Evolutionary conservation across 1,140 invertebrate genomes (phyloP), one percentile per base, ranked within the genome.

Genomic region (Calephelis nemesis): DNA sequence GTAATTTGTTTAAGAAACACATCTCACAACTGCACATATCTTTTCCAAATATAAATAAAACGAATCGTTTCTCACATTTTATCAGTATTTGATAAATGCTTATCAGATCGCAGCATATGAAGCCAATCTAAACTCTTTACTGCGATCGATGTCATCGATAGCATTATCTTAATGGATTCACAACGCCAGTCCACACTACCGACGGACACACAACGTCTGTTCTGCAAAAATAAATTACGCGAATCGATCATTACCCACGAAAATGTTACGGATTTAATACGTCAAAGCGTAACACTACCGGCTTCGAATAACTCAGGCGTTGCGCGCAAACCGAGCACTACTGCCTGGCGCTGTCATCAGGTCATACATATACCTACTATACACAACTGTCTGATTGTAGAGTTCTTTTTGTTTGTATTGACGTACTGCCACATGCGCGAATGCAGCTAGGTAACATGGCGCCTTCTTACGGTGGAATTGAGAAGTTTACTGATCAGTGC

Each of bases 371-470:
- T 86, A 87, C 6, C 42, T 45, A 45, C 71, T 86, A 86, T 84
- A 87, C 71, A 65, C 76, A 77, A 74, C 77, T 40, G 40, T 54
- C 79, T 78, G 79, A 79, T 81, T 77, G 77, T 83, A 77, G 74
- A 79, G 70, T 77, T 78, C 85, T 85, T 77, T 77, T 86, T 89
- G 83, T 90, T 88, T 88, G 85, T 89, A 90, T 90, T 88, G 85
- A 90, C 85, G 85, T 88, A 74, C 72, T 73, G 70, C 67, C 75
- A 74, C 82, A 77, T 87, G 86, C 86, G 88, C 86, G 76, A 76
- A 62, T 72, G 67, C 64, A 68, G 63, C 45, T 58, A 49, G 42
- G 15, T 58, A 67, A 19, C 50, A 54, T 62, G 71, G 63, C 78
- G 71, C 73, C 80, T 63, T 62, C 62, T 58, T 48, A 62, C 65